phyloP scores from a whole-genome alignment of 2,888 invertebrate species.

The Perizoma affinitatum region DNA sequence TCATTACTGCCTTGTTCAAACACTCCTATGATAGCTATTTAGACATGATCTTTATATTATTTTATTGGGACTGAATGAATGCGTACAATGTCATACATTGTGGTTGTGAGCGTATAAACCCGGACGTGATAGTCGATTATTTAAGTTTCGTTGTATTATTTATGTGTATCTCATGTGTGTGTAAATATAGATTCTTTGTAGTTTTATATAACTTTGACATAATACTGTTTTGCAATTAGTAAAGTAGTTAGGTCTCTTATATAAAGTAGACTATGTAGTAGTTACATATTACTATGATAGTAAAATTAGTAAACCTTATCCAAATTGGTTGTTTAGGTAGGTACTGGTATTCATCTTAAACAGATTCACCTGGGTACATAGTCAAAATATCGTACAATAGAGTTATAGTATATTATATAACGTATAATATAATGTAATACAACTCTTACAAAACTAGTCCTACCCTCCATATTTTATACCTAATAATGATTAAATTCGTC shows the following conservation, averaged over 20 bases:
- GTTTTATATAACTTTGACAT: slow-evolving; percentile 32
- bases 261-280: not conserved
- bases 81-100: slow-evolving; percentile 52
- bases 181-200: slow-evolving; percentile 28
- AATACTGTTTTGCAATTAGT: not conserved
- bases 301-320: no score
- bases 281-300: no score
- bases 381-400: no score
- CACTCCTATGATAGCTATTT: slow-evolving; percentile 6
- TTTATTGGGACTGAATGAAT: slow-evolving; percentile 34
- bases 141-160: slow-evolving; percentile 31
- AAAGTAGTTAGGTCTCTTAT: not conserved
- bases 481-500: no score
- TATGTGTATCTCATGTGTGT: slow-evolving; percentile 36
- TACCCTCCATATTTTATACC: no score
- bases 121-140: slow-evolving; percentile 32
- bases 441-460: no score
- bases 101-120: slow-evolving; percentile 31
- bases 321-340: no score
- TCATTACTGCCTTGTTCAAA: not conserved
- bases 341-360: no score
- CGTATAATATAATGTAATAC: no score
- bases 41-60: slow-evolving; percentile 28
- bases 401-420: no score
- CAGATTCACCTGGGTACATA: no score